Percentiles rank a stretch among this genome's conserved stretches.
phyloP scores from a whole-genome alignment of 2,797 vertebrate genomes.

The Arnoldichthys spilopterus region DNA sequence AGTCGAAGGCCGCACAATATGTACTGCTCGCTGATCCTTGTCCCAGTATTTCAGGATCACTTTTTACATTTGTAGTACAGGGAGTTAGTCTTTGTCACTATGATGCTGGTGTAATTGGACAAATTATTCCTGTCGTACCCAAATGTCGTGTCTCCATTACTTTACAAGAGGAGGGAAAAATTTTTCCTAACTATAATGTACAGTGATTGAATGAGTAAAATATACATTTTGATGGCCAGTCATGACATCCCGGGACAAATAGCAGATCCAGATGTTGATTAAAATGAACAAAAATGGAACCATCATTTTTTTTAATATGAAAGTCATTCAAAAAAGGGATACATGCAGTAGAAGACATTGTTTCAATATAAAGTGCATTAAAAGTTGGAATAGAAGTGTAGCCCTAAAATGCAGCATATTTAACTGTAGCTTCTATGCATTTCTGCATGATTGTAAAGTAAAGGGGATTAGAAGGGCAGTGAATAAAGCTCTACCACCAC shows the following conservation, averaged over 20 bases:
- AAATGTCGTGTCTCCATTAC: no score
- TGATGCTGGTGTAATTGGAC: no score
- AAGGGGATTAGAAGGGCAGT: conserved; percentile 8
- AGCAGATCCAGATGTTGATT: no score
- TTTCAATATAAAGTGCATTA: neutral
- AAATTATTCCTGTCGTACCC: no score
- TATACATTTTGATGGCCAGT: no score
- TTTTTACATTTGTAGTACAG: no score
- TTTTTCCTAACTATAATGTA: no score
- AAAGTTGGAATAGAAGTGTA: neutral
- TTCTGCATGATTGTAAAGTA: conserved; percentile 14
- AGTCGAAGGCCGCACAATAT: neutral
- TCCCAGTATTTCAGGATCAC: neutral
- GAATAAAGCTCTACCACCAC: conserved; percentile 62
- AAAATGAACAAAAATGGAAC: neutral
- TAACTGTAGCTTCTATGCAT: neutral
- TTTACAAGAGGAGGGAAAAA: no score
- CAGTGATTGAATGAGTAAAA: no score
- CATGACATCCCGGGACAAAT: no score
- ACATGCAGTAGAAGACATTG: neutral
- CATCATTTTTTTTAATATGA: neutral
- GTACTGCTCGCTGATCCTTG: neutral
- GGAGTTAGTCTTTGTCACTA: no score
- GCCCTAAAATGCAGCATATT: neutral
- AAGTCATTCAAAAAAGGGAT: neutral